phyloP scores from a whole-genome alignment of 2,797 vertebrate species.

The Aulostomus chinensis region DNA sequence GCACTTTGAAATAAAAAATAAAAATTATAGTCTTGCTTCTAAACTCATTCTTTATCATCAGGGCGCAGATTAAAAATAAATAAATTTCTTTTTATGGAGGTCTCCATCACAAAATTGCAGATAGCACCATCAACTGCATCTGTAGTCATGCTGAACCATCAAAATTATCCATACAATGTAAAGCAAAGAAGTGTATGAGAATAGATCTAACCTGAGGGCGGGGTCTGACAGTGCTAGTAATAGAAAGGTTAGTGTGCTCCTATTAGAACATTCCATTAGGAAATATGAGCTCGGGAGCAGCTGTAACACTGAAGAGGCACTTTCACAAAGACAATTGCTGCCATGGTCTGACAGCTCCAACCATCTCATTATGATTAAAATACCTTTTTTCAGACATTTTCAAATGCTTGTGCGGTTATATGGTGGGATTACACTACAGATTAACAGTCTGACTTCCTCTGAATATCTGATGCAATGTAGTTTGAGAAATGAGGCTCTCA shows the following conservation, averaged over 20 bases:
- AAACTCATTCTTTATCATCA: too few species aligned
- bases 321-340: not conserved
- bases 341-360: not conserved
- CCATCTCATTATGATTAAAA: not conserved
- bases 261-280: conserved; percentile 10
- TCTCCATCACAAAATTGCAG: too few species aligned
- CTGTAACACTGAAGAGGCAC: not conserved
- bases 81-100: too few species aligned
- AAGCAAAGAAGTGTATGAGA: not conserved
- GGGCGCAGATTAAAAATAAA: too few species aligned
- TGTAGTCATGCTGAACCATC: too few species aligned
- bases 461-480: conserved; percentile 29
- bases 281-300: not conserved
- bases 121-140: too few species aligned
- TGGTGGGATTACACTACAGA: not conserved
- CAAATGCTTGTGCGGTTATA: too few species aligned
- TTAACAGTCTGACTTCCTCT: not conserved
- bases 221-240: not conserved
- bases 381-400: not conserved
- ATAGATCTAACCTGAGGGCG: conserved; percentile 1
- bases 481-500: conserved; percentile 58
- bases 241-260: not conserved
- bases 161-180: too few species aligned
- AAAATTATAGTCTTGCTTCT: too few species aligned
- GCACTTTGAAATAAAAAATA: not conserved